These are phyloP conservation scores for Malurus melanocephalus DNA, from an alignment of 2,113 vertebrate species.

Conservation along the genomic window DNA sequence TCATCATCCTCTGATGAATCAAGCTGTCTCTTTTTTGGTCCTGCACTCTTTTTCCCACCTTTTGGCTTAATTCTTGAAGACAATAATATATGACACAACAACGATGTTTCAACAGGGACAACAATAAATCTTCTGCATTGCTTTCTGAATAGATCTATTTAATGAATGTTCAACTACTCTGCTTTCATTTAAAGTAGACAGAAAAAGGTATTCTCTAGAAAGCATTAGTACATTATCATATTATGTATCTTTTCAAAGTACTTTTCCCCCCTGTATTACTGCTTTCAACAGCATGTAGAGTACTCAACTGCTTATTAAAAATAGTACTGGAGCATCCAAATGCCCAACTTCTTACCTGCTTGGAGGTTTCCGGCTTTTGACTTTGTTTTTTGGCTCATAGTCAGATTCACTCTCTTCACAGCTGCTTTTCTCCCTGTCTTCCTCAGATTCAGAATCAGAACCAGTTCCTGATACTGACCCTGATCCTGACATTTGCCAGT, in stretches of 20 bases:
- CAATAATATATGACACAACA: not conserved
- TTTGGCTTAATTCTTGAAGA: conserved; percentile 83
- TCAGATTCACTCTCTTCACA: conserved; percentile 95
- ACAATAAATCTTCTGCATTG: not conserved
- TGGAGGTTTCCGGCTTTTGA: conserved; percentile 91
- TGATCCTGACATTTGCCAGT: conserved; percentile 90
- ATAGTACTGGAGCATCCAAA: not conserved
- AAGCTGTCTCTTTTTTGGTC: conserved; percentile 82
- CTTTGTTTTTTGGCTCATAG: conserved; percentile 94
- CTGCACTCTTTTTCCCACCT: conserved; percentile 86
- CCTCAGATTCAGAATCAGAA: conserved; percentile 84
- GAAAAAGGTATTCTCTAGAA: not conserved
- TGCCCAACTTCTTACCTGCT: conserved; percentile 77
- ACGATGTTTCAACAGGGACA: not conserved
- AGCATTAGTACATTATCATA: not conserved
- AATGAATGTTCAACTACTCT: not conserved
- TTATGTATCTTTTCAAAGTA: not conserved
- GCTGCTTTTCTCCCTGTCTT: conserved; percentile 78
- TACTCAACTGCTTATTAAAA: not conserved
- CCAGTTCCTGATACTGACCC: conserved; percentile 77
- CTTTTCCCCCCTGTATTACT: not conserved
- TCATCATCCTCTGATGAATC: conserved; percentile 77
- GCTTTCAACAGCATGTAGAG: fast-evolving
- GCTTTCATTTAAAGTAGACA: not conserved
- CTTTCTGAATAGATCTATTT: not conserved